Evolutionary conservation across 2,113 vertebrate genomes (phyloP).

Genomic region (human): DNA sequence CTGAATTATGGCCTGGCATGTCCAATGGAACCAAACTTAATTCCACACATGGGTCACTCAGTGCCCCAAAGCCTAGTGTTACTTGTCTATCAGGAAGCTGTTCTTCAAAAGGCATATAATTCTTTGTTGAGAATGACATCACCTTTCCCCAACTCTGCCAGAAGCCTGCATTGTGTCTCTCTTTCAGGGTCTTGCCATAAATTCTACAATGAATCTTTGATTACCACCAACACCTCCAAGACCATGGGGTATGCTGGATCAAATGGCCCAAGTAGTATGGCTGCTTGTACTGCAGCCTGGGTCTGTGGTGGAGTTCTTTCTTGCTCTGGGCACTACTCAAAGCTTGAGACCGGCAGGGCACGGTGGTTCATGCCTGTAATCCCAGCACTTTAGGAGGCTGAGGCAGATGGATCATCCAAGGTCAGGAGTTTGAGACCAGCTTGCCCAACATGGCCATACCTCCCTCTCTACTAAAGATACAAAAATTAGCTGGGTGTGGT

Average conservation of each 20-base stretch:
- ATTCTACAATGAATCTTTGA: not conserved
- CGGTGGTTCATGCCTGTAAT: too few relatives aligned
- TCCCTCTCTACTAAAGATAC: too few relatives aligned
- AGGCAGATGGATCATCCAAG: too few relatives aligned
- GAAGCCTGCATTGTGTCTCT: not conserved
- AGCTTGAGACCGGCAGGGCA: not conserved
- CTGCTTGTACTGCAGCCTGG: not conserved
- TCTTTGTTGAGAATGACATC: not conserved
- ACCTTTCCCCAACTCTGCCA: not conserved
- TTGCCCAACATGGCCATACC: too few relatives aligned
- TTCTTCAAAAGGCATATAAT: not conserved
- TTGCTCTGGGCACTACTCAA: not conserved
- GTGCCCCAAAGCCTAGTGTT: not conserved
- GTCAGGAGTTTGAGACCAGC: too few relatives aligned
- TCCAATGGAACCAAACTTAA: not conserved
- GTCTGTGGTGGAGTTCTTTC: not conserved
- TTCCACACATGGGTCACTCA: not conserved
- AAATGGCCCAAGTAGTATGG: not conserved
- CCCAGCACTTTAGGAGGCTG: too few relatives aligned
- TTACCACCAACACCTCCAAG: not conserved
- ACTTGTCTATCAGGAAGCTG: not conserved
- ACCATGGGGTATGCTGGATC: not conserved
- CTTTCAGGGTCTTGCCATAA: not conserved
- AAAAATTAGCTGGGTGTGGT: too few relatives aligned
- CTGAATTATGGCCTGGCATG: not conserved